Evolutionary conservation across 2,888 invertebrate genomes (phyloP), one percentile per base, ranked within the genome.

Genomic region (Agonopterix arenella): DNA sequence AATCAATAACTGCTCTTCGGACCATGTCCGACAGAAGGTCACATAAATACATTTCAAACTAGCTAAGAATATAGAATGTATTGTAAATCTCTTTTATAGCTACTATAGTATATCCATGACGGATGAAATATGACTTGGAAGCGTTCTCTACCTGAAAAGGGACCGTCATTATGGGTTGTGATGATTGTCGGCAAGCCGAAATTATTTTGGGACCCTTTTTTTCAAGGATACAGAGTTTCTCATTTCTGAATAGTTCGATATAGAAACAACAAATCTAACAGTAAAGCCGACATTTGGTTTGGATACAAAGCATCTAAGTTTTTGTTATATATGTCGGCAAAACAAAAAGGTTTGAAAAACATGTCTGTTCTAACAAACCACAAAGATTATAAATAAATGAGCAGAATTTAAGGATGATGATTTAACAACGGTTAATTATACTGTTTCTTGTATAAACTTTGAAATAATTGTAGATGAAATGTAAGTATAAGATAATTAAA

Each of bases 21-120:
- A 80, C 80, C 75, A 64, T 75, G 75, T 74, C 81, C 72, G 57
- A 77, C 78, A 80, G 76, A 82, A 83, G 82, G 81, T 81, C 81
- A 79, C 75, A 79, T 74, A 73, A 74, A 76, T 73, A 73, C 60
- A 64, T 53, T 59, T 66, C 74, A 82, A 89, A 89, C 85, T 82
- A 84, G 79, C 72, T 72, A 80, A 76, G 75, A 82, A 88, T 88
- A 78, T 70, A 72, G 68, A 70, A 73, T 72, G 74, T 76, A 84
- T 86, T 84, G 80, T 88, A 86, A 89, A 85, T 84, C 82, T 81
- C 74, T 76, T 85, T 86, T 84, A 86, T 83, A 74, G 81, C 80
- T 79, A 74, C 83, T 70, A 79, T 68, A 68, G 70, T 68, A 70
- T 74, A 77, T 76, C 79, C 79, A 65, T 82, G 86, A 78, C 85